Conservation (phyloP, 2,888 invertebrate genomes). For the Callyntrura sp. region DNA sequence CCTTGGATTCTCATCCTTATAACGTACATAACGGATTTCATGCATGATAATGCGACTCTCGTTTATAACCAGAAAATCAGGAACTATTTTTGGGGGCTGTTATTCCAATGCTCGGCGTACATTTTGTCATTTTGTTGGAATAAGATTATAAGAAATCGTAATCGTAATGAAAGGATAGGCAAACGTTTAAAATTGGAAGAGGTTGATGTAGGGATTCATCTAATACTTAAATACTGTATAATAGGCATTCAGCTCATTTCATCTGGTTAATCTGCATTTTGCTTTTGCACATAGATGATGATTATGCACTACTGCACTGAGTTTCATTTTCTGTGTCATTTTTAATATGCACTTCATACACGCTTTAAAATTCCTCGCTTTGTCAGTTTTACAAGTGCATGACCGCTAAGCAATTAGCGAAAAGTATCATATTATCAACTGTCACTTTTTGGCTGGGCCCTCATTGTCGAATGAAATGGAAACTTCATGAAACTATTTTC, state of each 20-base stretch:
- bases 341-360: slow-evolving; percentile 17
- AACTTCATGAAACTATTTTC: slow-evolving; percentile 29
- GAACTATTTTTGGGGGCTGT: slow-evolving; percentile 9
- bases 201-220: not conserved
- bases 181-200: slow-evolving; percentile 2
- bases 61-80: slow-evolving; percentile 19
- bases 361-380: slow-evolving; percentile 50
- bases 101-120: not conserved
- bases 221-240: not conserved
- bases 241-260: not conserved
- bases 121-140: slow-evolving; percentile 24
- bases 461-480: slow-evolving; percentile 21
- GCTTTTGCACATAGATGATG: too few relatives aligned
- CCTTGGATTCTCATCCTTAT: slow-evolving; percentile 10
- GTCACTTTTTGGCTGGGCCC: slow-evolving; percentile 24
- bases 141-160: too few relatives aligned
- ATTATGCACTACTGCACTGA: slow-evolving; percentile 36
- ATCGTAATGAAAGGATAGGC: slow-evolving; percentile 13
- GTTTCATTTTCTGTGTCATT: slow-evolving; percentile 30
- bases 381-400: slow-evolving; percentile 63
- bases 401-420: slow-evolving; percentile 70
- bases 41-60: slow-evolving; percentile 46
- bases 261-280: slow-evolving; percentile 22
- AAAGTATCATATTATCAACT: slow-evolving; percentile 44
- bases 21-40: slow-evolving; percentile 32